These are phyloP conservation scores for Ellobium chinense DNA, from an alignment of 2,888 invertebrate genomes.

Conservation along the genomic window DNA sequence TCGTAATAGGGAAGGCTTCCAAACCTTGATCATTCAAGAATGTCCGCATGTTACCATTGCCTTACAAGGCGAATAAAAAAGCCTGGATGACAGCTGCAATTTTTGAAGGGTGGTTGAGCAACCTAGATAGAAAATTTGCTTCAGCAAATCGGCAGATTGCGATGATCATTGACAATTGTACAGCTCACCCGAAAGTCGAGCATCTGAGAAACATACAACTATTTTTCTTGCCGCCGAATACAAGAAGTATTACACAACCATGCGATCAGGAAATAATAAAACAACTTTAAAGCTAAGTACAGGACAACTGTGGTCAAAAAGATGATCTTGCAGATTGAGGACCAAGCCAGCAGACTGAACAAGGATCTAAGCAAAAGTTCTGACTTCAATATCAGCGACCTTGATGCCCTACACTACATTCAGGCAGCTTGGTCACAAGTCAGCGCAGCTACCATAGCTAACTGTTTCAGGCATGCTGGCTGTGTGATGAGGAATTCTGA, in stretches of 20 bases:
- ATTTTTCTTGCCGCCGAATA: slow-evolving; percentile 60
- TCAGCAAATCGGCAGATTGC: too few species aligned
- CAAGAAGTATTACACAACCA: slow-evolving; percentile 56
- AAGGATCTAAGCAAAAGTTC: neutral
- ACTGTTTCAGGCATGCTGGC: slow-evolving; percentile 15
- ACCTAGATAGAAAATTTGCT: too few species aligned
- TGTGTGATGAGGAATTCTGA: neutral
- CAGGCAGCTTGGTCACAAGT: neutral
- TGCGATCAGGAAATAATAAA: slow-evolving; percentile 61
- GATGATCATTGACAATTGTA: too few species aligned
- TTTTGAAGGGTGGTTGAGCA: too few species aligned
- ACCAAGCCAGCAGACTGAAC: too few species aligned
- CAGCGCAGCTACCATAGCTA: neutral
- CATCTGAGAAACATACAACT: slow-evolving; percentile 49
- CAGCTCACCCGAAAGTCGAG: too few species aligned
- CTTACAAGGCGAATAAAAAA: too few species aligned
- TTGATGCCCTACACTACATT: slow-evolving; percentile 6
- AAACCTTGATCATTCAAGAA: too few species aligned
- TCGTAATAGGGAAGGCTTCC: too few species aligned
- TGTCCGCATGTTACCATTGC: too few species aligned
- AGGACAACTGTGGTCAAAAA: slow-evolving; percentile 14
- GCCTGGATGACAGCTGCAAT: too few species aligned
- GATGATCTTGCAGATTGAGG: slow-evolving; percentile 5
- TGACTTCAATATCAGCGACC: neutral
- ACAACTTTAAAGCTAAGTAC: slow-evolving; percentile 47